Conservation (phyloP, 2,888 invertebrate genomes). For the Ornithoptera alexandrae region DNA sequence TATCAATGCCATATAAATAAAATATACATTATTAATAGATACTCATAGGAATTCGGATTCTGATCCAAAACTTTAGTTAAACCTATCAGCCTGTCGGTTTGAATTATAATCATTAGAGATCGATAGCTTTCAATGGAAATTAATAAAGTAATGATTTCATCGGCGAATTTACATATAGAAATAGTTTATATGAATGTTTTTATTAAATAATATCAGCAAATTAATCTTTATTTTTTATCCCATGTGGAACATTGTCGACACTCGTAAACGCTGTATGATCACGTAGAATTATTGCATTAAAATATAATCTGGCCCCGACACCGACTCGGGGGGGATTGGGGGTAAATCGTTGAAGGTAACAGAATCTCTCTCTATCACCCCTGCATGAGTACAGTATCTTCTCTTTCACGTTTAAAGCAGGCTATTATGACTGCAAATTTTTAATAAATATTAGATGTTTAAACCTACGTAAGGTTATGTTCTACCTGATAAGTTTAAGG, state of each 20-base stretch:
- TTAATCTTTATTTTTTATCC: slow-evolving; percentile 5
- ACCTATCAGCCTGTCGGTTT: too few relatives aligned
- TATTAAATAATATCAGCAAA: slow-evolving; percentile 31
- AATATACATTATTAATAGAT: too few relatives aligned
- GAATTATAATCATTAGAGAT: too few relatives aligned
- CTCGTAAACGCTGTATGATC: slow-evolving; percentile 77
- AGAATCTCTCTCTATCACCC: slow-evolving; percentile 24
- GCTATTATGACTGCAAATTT: slow-evolving; percentile 31
- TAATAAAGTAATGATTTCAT: too few relatives aligned
- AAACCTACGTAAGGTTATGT: slow-evolving; percentile 10
- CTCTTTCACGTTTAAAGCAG: slow-evolving; percentile 5
- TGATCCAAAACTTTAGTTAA: too few relatives aligned
- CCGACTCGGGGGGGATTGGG: slow-evolving; percentile 25
- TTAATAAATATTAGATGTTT: slow-evolving; percentile 30
- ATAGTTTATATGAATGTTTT: too few relatives aligned
- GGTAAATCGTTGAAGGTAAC: slow-evolving; percentile 27
- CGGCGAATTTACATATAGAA: too few relatives aligned
- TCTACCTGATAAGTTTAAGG: neutral
- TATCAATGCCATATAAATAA: too few relatives aligned
- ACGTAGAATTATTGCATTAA: slow-evolving; percentile 77
- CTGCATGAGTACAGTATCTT: neutral
- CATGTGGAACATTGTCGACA: slow-evolving; percentile 27
- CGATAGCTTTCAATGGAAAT: neutral
- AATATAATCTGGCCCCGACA: slow-evolving; percentile 62
- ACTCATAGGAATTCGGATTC: too few relatives aligned